These are phyloP conservation scores for Eulithis prunata DNA, from an alignment of 2,888 invertebrate species.

Conservation along the genomic window DNA sequence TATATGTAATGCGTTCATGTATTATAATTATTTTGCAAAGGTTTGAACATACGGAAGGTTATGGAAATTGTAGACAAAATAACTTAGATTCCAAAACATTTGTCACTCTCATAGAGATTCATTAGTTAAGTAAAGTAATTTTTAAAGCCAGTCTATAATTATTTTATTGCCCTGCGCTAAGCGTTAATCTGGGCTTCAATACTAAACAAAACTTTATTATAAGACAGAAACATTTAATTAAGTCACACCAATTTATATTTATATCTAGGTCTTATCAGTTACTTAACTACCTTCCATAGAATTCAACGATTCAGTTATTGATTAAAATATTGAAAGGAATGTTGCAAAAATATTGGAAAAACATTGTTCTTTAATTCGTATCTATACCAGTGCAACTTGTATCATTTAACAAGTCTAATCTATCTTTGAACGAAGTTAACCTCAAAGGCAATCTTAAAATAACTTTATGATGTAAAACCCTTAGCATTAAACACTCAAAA, in stretches of 20 bases:
- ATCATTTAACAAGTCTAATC: neutral
- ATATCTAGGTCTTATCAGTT: constrained; percentile 5
- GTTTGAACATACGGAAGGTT: neutral
- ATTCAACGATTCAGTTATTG: neutral
- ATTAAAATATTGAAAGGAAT: constrained; percentile 21
- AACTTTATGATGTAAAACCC: neutral
- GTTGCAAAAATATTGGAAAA: constrained; percentile 18
- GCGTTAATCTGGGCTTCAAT: constrained; percentile 57
- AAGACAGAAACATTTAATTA: constrained; percentile 7
- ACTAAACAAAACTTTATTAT: neutral
- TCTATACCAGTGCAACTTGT: constrained; percentile 6
- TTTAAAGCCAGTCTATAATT: constrained; percentile 71
- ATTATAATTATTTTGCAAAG: neutral
- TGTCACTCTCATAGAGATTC: constrained; percentile 70
- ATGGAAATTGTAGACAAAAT: constrained; percentile 10
- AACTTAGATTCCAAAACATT: constrained; percentile 26
- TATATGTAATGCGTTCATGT: neutral
- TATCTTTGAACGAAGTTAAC: neutral
- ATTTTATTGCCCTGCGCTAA: constrained; percentile 71
- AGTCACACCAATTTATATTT: constrained; percentile 8
- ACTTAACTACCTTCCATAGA: constrained; percentile 18
- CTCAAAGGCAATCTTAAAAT: neutral
- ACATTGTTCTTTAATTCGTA: neutral
- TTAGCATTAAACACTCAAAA: constrained; percentile 7
- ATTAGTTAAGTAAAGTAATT: constrained; percentile 47